Percentiles rank a stretch among this genome's conserved stretches.
Evolutionary conservation across 2,113 vertebrate species (phyloP).

Genomic region (Rhinogobius similis): DNA sequence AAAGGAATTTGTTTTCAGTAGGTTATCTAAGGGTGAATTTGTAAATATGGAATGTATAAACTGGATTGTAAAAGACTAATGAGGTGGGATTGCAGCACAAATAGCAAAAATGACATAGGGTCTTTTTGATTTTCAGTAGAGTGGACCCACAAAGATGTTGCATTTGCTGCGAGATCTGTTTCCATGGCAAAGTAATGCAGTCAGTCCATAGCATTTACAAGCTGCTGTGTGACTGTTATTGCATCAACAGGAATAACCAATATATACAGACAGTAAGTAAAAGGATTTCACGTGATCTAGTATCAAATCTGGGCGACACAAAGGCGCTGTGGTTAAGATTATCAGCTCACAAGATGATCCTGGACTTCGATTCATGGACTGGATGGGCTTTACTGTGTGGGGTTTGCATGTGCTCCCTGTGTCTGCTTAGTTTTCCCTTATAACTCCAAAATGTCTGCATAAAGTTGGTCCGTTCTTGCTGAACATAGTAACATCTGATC

Average conservation of each 20-base stretch:
- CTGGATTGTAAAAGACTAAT: slow-evolving; percentile 6
- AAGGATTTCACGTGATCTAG: not conserved
- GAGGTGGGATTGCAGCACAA: no score
- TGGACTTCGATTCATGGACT: no score
- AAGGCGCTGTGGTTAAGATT: no score
- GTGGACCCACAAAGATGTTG: not conserved
- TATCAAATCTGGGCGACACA: no score
- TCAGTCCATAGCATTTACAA: not conserved
- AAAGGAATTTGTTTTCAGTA: not conserved
- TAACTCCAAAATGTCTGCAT: no score
- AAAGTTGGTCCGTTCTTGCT: no score
- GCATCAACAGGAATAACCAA: not conserved
- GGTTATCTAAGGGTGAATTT: slow-evolving; percentile 6
- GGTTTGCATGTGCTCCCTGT: no score
- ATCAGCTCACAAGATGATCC: no score
- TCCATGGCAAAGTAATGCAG: slow-evolving; percentile 12
- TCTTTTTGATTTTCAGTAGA: slow-evolving; percentile 10
- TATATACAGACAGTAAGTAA: not conserved
- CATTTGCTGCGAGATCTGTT: slow-evolving; percentile 8
- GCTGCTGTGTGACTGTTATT: slow-evolving; percentile 14
- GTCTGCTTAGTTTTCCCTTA: no score
- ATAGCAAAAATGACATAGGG: slow-evolving; percentile 8
- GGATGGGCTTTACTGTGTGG: no score
- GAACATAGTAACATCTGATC: no score
- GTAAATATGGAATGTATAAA: slow-evolving; percentile 26